Evolutionary conservation across 2,113 vertebrate genomes (phyloP), one percentile per base, ranked within the genome.

Genomic region (Polypterus bichir): DNA sequence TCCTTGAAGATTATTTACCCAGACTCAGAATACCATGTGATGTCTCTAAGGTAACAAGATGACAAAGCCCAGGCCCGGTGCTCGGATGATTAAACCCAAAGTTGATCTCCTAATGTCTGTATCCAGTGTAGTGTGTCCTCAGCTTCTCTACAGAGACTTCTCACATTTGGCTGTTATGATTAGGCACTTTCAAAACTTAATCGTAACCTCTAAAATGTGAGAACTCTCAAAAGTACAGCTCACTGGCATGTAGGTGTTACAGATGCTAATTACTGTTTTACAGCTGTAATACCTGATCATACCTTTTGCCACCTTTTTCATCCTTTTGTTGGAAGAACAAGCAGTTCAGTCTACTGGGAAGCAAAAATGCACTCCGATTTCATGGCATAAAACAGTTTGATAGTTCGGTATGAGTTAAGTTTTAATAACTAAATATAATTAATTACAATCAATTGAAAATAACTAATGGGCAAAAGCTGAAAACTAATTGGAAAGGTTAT

Each of bases 281-380:
- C 48, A 59, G 51, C 59, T 54, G 11, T 47, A 6, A 57, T 46
- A 46, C 59, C 51, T 47, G 59, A 54, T 47, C 53, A 56, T 46
- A 62, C 52, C 62, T 48, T 48, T 5, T 63, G 55, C 44, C 56
- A 64, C 56, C 62, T 46, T 47, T 58, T 64, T 58, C 56, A 57
- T 55, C 62, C 44, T 59, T 27, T 27, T 27, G 27, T 27, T 27
- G 27, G 27, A 27, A 27, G 27, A 27, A 27, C 27, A 27, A 27
- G 27, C 27, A 27, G 27, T 27, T 27, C 27, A 27, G 27, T 27
- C 27, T 27, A 27, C 27, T 27, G 27, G 27, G 27, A 27, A 27
- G 27, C 27, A 27, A 27, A 27, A 27, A 27, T 27, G 27, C 27
- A 27, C 27, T 27, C 27, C 27, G 2, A 2, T 27, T 27, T 1